Evolutionary conservation across 2,888 invertebrate genomes (phyloP).

Genomic region (Microctonus aethiopoides): DNA sequence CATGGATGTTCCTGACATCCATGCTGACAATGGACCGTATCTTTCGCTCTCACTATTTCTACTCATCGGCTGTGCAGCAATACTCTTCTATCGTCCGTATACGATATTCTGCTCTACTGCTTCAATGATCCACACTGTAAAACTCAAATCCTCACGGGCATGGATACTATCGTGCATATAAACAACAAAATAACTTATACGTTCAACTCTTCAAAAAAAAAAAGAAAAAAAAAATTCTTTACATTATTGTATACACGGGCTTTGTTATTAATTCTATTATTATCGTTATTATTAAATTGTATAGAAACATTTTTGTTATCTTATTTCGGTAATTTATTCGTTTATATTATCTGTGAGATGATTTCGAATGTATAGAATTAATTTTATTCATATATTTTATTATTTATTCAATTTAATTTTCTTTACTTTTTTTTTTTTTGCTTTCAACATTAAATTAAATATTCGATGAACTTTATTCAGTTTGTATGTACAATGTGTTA

Average conservation of each 20-base stretch:
- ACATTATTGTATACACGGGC: not conserved
- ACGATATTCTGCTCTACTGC: not conserved
- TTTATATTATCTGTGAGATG: too few relatives aligned
- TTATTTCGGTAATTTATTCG: too few relatives aligned
- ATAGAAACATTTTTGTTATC: too few relatives aligned
- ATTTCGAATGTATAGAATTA: too few relatives aligned
- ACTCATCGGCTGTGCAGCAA: not conserved
- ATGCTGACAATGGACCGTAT: conserved; percentile 18
- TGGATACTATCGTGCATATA: not conserved
- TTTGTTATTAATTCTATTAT: too few relatives aligned
- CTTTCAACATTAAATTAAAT: too few relatives aligned
- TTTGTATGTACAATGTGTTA: not conserved
- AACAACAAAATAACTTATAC: not conserved
- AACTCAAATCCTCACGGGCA: not conserved
- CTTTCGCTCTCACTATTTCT: not conserved
- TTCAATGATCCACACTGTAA: not conserved
- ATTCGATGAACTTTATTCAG: not conserved
- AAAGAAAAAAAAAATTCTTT: not conserved
- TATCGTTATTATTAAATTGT: too few relatives aligned
- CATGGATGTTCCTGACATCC: conserved; percentile 34
- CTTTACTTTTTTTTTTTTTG: too few relatives aligned
- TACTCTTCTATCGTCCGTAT: not conserved
- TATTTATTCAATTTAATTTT: too few relatives aligned
- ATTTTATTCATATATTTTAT: too few relatives aligned
- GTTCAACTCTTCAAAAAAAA: too few relatives aligned